phyloP scores from a whole-genome alignment of 2,113 vertebrate species.

The Chloebia gouldiae region DNA sequence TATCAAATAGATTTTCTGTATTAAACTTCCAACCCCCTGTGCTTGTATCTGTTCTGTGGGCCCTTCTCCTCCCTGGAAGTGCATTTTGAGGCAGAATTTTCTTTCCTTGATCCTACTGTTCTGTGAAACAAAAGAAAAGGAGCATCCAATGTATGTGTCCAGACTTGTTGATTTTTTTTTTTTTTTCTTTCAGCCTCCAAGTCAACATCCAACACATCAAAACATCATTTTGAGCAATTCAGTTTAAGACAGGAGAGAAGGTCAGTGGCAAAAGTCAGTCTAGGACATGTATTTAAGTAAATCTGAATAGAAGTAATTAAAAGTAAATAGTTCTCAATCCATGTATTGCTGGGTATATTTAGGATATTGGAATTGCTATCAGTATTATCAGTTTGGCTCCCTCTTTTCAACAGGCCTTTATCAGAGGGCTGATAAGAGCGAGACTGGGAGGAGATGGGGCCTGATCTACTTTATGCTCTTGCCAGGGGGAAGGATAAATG shows the following conservation, averaged over 20 bases:
- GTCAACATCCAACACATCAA: background rate
- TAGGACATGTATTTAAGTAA: background rate
- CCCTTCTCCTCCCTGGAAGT: background rate
- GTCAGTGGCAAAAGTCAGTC: background rate
- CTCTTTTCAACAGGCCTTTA: background rate
- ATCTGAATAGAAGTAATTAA: background rate
- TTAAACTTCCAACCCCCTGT: conserved; percentile 68
- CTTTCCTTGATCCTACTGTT: background rate
- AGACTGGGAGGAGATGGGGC: background rate
- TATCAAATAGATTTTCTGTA: conserved; percentile 90
- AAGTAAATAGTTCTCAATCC: background rate
- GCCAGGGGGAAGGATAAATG: background rate
- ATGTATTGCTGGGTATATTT: background rate
- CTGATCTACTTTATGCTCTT: background rate
- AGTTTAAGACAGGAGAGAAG: background rate
- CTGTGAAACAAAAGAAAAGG: background rate
- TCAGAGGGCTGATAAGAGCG: background rate
- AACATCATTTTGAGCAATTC: background rate
- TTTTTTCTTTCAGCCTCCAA: background rate
- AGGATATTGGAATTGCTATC: background rate
- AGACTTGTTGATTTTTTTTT: background rate
- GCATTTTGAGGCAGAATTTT: background rate
- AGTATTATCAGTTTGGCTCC: background rate
- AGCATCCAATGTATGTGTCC: accelerated
- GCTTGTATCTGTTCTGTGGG: background rate